phyloP scores from a whole-genome alignment of 2,888 invertebrate genomes.

The Sarcophaga subvicina region DNA sequence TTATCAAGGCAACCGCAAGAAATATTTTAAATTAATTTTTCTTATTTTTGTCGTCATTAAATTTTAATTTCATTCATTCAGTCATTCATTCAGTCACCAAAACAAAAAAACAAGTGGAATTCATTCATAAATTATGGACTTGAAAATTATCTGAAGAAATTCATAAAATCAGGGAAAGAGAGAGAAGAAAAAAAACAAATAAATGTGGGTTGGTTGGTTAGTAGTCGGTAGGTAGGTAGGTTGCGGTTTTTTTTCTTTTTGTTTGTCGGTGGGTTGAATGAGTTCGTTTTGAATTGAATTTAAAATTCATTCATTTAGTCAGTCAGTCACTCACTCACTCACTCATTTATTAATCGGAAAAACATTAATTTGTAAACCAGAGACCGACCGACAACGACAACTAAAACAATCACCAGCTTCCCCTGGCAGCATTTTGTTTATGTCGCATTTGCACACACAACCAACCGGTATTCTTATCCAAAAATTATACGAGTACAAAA shows the following conservation, averaged over 20 bases:
- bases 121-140: background rate
- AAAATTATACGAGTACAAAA: slow-evolving; percentile 2
- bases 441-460: background rate
- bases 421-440: slow-evolving; percentile 21
- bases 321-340: slow-evolving; percentile 21
- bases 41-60: background rate
- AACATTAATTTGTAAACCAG: slow-evolving; percentile 25
- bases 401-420: no score
- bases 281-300: slow-evolving; percentile 44
- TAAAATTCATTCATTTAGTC: slow-evolving; percentile 55
- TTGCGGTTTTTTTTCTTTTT: background rate
- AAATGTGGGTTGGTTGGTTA: slow-evolving; percentile 62
- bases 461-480: slow-evolving; percentile 38
- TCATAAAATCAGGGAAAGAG: background rate
- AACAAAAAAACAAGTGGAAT: background rate
- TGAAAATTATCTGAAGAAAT: background rate
- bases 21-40: background rate
- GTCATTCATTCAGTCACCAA: background rate
- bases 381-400: no score
- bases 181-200: background rate
- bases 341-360: slow-evolving; percentile 34
- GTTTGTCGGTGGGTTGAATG: slow-evolving; percentile 26
- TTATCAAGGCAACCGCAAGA: background rate
- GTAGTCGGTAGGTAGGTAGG: slow-evolving; percentile 32
- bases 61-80: background rate